Evolutionary conservation across 2,113 vertebrate species (phyloP).

Genomic region (Mystacornis crossleyi): DNA sequence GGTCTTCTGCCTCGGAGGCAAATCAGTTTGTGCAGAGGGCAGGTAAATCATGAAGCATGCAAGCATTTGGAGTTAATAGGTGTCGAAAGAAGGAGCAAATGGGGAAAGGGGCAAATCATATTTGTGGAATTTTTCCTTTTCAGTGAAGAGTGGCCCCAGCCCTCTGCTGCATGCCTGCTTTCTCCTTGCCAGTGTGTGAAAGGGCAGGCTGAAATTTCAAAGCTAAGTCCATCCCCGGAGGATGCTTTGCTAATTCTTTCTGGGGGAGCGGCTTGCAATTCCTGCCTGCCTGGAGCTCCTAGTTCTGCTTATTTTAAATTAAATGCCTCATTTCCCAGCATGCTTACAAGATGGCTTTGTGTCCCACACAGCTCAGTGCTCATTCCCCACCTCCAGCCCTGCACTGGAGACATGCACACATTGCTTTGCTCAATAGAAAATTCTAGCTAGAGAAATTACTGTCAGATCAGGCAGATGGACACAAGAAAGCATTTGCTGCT

Average conservation of each 20-base stretch:
- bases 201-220: neutral
- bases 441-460: neutral
- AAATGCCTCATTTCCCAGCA: neutral
- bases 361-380: neutral
- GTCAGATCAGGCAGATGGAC: neutral
- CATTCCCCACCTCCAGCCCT: neutral
- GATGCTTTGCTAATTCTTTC: neutral
- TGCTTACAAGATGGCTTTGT: neutral
- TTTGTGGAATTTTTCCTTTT: neutral
- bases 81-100: neutral
- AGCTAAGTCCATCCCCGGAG: neutral
- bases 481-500: neutral
- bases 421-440: neutral
- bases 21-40: neutral
- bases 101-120: neutral
- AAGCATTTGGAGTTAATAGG: neutral
- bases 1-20: neutral
- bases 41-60: neutral
- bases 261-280: neutral
- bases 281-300: neutral
- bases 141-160: neutral
- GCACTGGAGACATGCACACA: neutral
- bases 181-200: neutral
- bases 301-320: constrained; percentile 5
- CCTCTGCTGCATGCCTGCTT: neutral